Percentiles rank a stretch among this genome's conserved stretches.
Evolutionary conservation across 2,888 invertebrate genomes (phyloP).

Genomic region (Drosophila kokeensis): DNA sequence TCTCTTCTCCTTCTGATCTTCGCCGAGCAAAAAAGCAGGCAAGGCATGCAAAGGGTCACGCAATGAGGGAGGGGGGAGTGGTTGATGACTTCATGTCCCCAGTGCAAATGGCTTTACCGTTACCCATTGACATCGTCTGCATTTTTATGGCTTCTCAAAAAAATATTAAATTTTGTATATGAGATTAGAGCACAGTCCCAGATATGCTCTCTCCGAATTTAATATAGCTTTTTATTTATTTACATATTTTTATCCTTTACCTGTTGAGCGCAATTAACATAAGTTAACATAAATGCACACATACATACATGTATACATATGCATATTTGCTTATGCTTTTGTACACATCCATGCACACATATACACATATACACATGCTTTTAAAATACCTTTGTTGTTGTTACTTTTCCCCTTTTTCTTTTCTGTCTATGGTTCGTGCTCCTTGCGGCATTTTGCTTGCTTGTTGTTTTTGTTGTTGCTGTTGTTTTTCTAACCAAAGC

Average conservation of each 20-base stretch:
- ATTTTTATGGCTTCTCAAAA: slow-evolving; percentile 58
- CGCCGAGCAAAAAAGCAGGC: slow-evolving; percentile 20
- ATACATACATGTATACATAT: neutral
- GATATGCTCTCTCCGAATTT: slow-evolving; percentile 2
- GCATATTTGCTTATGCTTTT: neutral
- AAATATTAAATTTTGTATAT: slow-evolving; percentile 49
- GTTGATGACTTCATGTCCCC: slow-evolving; percentile 64
- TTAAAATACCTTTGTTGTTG: slow-evolving; percentile 27
- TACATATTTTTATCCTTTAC: neutral
- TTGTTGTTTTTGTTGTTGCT: slow-evolving; percentile 43
- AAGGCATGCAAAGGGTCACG: slow-evolving; percentile 22
- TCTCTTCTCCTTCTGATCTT: slow-evolving; percentile 18
- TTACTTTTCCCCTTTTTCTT: slow-evolving; percentile 20
- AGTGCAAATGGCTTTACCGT: slow-evolving; percentile 48
- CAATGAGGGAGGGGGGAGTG: neutral
- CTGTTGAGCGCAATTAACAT: neutral
- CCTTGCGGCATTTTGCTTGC: slow-evolving; percentile 44
- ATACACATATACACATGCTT: slow-evolving; percentile 7
- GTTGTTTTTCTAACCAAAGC: slow-evolving; percentile 60
- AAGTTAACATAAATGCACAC: neutral
- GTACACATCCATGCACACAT: slow-evolving; percentile 5
- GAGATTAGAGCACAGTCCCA: neutral
- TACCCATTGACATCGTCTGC: slow-evolving; percentile 45
- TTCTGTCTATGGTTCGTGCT: slow-evolving; percentile 9
- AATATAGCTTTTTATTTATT: neutral